Evolutionary conservation across 2,888 invertebrate genomes (phyloP), one percentile per base, ranked within the genome.

Genomic region (Cerceris ruficornis): DNA sequence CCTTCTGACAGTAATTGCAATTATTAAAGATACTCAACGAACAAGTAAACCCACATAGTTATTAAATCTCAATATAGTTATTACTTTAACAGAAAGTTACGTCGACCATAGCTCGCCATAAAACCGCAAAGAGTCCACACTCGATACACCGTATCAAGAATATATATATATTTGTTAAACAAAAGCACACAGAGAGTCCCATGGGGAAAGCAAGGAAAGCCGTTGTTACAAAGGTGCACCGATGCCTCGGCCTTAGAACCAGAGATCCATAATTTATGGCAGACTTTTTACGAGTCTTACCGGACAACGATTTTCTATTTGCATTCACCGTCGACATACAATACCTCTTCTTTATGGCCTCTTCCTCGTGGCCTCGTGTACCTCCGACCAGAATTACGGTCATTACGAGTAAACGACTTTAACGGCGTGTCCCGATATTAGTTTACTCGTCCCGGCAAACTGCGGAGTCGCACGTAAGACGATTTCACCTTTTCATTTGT

Each of bases 291-390:
- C 77, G 82, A 79, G 77, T 49, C 65, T 55, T 54, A 46, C 74
- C 49, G 50, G 75, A 68, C 80, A 83, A 80, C 79, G 80, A 83
- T 85, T 86, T 87, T 77, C 86, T 85, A 82, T 85, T 86, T 85
- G 80, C 85, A 80, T 83, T 81, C 66, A 59, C 64, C 78, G 74
- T 66, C 74, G 80, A 77, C 85, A 80, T 72, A 72, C 73, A 67
- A 58, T 65, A 50, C 43, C 49, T 66, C 64, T 52, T 76, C 72
- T 81, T 80, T 80, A 81, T 57, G 69, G 49, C 43, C 78, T 71
- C 71, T 59, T 78, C 71, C 13, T 11, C n/a, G 39, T 54, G 17
- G 57, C 62, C 64, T 54, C 62, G 69, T 57, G 55, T 68, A 46
- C 61, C 50, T 41, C 54, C 28, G n/a, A 49, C 17, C 69, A 57